A percentile compares a stretch with the other conserved stretches of the same genome.
phyloP scores from a whole-genome alignment of 2,113 vertebrate species.

The Phylloscopus trochiloides region DNA sequence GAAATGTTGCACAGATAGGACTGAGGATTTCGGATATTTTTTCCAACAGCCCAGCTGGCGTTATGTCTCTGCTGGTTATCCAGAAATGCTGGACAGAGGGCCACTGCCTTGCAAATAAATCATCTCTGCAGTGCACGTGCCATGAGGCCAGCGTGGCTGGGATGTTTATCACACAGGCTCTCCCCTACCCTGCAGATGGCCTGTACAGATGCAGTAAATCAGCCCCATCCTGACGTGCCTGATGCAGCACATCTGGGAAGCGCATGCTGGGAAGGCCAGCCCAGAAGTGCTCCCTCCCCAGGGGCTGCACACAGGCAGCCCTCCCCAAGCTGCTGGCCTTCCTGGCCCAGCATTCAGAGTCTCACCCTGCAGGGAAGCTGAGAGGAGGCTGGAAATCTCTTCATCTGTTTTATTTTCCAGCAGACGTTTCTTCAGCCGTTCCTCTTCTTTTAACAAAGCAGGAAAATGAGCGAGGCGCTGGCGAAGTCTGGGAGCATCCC shows the following conservation, averaged over 20 bases:
- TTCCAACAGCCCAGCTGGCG: background rate
- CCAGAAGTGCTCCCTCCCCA: background rate
- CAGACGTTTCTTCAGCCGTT: background rate
- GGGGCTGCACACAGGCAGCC: background rate
- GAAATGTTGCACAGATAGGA: background rate
- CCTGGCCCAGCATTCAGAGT: background rate
- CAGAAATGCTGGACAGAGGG: conserved; percentile 1
- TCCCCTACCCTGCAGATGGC: conserved; percentile 30
- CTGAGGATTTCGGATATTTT: background rate
- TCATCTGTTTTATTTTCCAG: background rate
- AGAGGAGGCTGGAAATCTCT: background rate
- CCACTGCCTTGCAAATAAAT: conserved; percentile 3
- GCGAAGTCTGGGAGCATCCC: background rate
- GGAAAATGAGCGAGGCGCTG: fast-evolving
- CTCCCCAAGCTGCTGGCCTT: background rate
- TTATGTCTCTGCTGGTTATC: background rate
- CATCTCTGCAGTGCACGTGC: background rate
- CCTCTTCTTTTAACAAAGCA: background rate
- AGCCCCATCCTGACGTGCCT: conserved; percentile 2
- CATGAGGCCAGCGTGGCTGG: background rate
- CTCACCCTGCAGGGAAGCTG: background rate
- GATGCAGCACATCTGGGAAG: conserved; percentile 40
- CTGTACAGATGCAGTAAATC: conserved; percentile 48
- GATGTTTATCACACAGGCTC: conserved; percentile 13
- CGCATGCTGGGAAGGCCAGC: conserved; percentile 8